phyloP scores from a whole-genome alignment of 2,888 invertebrate species.

The Caenorhabditis zanzibari region DNA sequence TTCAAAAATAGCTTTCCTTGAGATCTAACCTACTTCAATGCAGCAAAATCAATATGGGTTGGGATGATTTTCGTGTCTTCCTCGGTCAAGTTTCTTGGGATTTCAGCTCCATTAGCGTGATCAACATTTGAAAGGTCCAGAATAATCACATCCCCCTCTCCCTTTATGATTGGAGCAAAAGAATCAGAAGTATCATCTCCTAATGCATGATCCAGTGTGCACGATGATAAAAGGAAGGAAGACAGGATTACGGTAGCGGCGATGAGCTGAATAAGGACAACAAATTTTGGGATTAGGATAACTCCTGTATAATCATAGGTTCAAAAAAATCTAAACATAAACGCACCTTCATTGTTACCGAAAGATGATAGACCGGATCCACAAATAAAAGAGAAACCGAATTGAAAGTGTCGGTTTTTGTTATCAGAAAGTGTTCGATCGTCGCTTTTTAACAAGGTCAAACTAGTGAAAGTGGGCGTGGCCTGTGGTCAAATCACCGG shows the following conservation, averaged over 20 bases:
- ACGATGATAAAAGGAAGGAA: constrained; percentile 18
- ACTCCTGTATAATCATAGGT: too few species aligned
- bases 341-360: constrained; percentile 33
- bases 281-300: too few species aligned
- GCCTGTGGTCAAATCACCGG: constrained; percentile 38
- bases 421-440: constrained; percentile 52
- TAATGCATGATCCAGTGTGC: constrained; percentile 13
- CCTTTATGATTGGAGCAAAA: constrained; percentile 7
- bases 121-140: constrained; percentile 57
- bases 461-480: constrained; percentile 56
- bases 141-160: constrained; percentile 35
- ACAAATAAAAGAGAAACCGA: constrained; percentile 14
- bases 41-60: constrained; percentile 63
- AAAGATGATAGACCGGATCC: constrained; percentile 14
- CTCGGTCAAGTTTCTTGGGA: constrained; percentile 54
- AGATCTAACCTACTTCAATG: constrained; percentile 49
- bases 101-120: constrained; percentile 65
- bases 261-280: constrained; percentile 3
- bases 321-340: not conserved
- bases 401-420: constrained; percentile 22
- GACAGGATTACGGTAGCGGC: constrained; percentile 3
- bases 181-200: constrained; percentile 15
- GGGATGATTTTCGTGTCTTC: constrained; percentile 68
- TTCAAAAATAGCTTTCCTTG: not conserved
- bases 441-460: constrained; percentile 58